Evolutionary conservation across 1,140 invertebrate species (phyloP), one percentile per base, ranked within the genome.

Genomic region (Macrostomum lignano): DNA sequence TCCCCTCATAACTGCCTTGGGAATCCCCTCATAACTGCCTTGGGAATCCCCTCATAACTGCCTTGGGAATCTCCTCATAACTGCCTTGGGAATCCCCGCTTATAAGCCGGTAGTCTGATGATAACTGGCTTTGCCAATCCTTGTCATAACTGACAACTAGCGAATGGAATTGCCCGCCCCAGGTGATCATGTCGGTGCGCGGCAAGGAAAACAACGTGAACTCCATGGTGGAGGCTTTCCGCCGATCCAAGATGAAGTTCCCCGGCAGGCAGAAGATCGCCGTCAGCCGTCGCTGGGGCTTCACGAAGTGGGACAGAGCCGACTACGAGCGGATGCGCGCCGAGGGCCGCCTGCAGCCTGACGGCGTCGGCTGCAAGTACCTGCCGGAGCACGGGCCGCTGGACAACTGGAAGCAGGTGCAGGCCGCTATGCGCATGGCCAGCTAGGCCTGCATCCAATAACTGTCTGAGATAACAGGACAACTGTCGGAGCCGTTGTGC

Each of bases 231-330:
- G 32, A 33, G 20, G 32, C 32, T 4, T 33, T 33, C 23, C 24
- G 32, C 24, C 15, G 26, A 68, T 82, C 88, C 36, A 98, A 98
- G 64, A 96, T 96, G 67, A 98, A 98, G 73, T 98, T 88, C 66
- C 91, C 88, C 38, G 88, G 88, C 33, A 73, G 88, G 53, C 88
- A 98, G 56, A 94, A 91, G 69, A 86, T 94, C 58, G 82, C 82
- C 44, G 67, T 88, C 1, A 93, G 82, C 7, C 82, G 84, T 59
- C 93, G 86, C 53, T 93, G 78, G 75, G 91, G 91, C 24, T 98
- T 98, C 62, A 96, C 88, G 2, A 91, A 91, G 55, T 96, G 81
- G 58, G 73, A 88, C 25, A 67, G 73, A 26, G 73, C 71, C 17
- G 70, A 74, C 25, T 98, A 78, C 48, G 79, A 91, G 52, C 64